A percentile compares a stretch with the other conserved stretches of the same genome.
phyloP scores from a whole-genome alignment of 2,888 invertebrate species.

The Lamproptera curius region DNA sequence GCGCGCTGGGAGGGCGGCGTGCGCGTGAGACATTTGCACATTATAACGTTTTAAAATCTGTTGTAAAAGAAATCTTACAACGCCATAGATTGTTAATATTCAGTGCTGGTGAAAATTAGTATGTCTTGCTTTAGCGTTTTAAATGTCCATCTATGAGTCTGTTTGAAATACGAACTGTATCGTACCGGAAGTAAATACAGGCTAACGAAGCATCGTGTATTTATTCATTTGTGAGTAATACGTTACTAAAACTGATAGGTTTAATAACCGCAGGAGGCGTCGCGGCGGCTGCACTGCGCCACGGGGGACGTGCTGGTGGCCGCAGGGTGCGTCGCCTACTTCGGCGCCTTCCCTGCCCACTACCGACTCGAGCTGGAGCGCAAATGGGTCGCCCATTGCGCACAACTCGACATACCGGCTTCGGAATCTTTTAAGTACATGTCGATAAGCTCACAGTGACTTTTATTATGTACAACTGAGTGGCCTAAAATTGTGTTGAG shows the following conservation, averaged over 20 bases:
- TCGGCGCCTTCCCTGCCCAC: conserved; percentile 90
- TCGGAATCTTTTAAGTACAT: conserved; percentile 77
- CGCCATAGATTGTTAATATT: too few relatives aligned
- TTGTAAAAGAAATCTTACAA: too few relatives aligned
- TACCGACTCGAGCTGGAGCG: conserved; percentile 83
- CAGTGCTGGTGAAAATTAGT: too few relatives aligned
- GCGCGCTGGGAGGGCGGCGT: conserved; percentile 89
- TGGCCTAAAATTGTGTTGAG: too few relatives aligned
- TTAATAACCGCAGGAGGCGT: conserved; percentile 81
- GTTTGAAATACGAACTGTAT: too few relatives aligned
- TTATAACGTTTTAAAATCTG: too few relatives aligned
- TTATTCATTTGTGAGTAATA: not conserved
- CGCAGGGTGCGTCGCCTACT: conserved; percentile 92
- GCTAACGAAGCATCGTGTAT: too few relatives aligned
- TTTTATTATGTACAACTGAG: too few relatives aligned
- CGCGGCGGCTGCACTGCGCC: conserved; percentile 82
- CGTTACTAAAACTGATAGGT: too few relatives aligned
- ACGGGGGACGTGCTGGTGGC: conserved; percentile 93
- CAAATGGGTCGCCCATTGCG: conserved; percentile 84
- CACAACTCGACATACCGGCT: conserved; percentile 82
- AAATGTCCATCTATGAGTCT: too few relatives aligned
- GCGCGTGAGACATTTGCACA: conserved; percentile 55
- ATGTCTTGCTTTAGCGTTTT: too few relatives aligned
- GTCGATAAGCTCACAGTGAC: not conserved
- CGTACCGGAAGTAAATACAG: too few relatives aligned